Conservation (phyloP, 2,888 invertebrate species). For the Chalcis sispes region DNA sequence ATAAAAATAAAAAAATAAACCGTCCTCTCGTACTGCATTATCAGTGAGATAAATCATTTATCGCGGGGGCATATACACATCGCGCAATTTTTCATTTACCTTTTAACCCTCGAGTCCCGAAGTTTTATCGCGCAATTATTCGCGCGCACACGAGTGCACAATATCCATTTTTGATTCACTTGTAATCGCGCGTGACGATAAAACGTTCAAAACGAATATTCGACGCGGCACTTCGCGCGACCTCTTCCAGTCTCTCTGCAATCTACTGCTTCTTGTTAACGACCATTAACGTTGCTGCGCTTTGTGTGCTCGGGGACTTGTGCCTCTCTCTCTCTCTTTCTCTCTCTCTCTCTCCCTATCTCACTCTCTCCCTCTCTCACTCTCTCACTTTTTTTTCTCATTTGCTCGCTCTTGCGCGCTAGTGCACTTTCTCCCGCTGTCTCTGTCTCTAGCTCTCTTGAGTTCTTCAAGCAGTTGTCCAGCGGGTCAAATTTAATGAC, state of each 20-base stretch:
- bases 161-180: slow-evolving; percentile 23
- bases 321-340: slow-evolving; percentile 23
- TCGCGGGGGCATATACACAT: too few relatives aligned
- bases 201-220: slow-evolving; percentile 39
- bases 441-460: slow-evolving; percentile 34
- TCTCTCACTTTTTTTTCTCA: too few relatives aligned
- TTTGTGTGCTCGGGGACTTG: slow-evolving; percentile 49
- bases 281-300: slow-evolving; percentile 52
- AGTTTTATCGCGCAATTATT: slow-evolving; percentile 32
- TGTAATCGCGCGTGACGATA: slow-evolving; percentile 52
- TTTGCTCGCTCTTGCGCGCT: too few relatives aligned
- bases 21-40: too few relatives aligned
- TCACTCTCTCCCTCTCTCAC: slow-evolving; percentile 5
- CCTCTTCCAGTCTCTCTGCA: slow-evolving; percentile 43
- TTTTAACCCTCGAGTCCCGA: too few relatives aligned
- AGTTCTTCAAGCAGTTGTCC: slow-evolving; percentile 56
- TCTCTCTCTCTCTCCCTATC: neutral
- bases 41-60: too few relatives aligned
- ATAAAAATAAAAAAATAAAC: too few relatives aligned
- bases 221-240: slow-evolving; percentile 36
- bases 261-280: slow-evolving; percentile 57
- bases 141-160: neutral
- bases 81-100: too few relatives aligned
- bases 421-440: slow-evolving; percentile 13
- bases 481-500: slow-evolving; percentile 59